Evolutionary conservation across 53 echinoderm and acorn worm genomes (phyloP).

Genomic region (Arbacia lixula): DNA sequence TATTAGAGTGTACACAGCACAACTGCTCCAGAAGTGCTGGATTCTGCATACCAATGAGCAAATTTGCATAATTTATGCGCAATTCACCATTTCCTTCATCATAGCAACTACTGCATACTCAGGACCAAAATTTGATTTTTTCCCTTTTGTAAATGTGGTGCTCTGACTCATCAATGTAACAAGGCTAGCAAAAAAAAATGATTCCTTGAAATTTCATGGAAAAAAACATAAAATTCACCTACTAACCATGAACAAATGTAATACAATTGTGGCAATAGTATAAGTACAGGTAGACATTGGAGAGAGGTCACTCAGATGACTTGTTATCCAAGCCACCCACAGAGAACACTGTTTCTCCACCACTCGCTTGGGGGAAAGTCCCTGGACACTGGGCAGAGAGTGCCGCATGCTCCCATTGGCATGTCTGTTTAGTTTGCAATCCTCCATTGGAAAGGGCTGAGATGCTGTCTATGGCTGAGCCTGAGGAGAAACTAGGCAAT

Average conservation of each 20-base stretch:
- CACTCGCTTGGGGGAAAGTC: slow-evolving; percentile 71
- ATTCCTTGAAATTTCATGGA: no score
- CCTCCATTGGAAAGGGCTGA: slow-evolving; percentile 23
- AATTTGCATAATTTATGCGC: slow-evolving; percentile 56
- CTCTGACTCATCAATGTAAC: no score
- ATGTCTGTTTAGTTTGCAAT: slow-evolving; percentile 31
- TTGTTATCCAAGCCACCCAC: slow-evolving; percentile 78
- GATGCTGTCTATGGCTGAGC: slow-evolving; percentile 59
- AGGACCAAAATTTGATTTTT: no score
- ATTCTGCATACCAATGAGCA: slow-evolving; percentile 25
- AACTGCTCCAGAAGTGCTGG: no score
- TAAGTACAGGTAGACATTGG: not conserved
- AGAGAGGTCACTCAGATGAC: slow-evolving; percentile 49
- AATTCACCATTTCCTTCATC: not conserved
- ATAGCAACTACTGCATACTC: no score
- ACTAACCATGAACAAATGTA: no score
- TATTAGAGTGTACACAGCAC: no score
- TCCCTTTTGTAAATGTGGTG: no score
- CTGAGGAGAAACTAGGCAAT: slow-evolving; percentile 60
- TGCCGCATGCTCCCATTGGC: slow-evolving; percentile 7
- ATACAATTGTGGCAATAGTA: not conserved
- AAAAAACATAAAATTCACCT: no score
- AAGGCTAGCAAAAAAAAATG: no score
- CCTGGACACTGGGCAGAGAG: slow-evolving; percentile 75
- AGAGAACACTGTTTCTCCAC: slow-evolving; percentile 64